These are phyloP conservation scores for Myotis pilosus DNA, from an alignment of 2,797 vertebrate species.

Conservation along the genomic window DNA sequence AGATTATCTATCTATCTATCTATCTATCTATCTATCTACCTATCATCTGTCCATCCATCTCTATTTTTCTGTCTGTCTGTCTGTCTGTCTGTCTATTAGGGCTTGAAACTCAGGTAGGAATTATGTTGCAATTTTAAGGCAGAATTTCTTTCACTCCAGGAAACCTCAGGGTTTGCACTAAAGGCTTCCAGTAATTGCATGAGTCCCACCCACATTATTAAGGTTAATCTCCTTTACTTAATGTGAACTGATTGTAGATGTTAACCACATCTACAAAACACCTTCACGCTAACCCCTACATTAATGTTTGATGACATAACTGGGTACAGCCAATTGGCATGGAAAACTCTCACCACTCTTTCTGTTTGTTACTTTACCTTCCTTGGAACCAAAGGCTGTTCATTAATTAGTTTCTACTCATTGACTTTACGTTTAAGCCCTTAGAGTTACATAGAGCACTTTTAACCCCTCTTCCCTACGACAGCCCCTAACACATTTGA, in stretches of 20 bases:
- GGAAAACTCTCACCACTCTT: not conserved
- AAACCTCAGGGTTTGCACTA: not conserved
- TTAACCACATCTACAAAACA: not conserved
- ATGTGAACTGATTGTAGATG: not conserved
- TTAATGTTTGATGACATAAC: not conserved
- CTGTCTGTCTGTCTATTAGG: not conserved
- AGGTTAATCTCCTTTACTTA: slow-evolving; percentile 7
- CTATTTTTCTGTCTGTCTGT: not conserved
- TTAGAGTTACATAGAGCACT: not conserved
- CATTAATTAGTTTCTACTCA: not conserved
- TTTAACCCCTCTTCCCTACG: not conserved
- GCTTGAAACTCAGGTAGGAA: not conserved
- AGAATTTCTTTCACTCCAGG: not conserved
- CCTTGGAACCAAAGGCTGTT: not conserved
- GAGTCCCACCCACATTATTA: not conserved
- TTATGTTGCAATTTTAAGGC: not conserved
- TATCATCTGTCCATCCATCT: not conserved
- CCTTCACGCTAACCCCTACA: not conserved
- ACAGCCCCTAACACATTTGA: not conserved
- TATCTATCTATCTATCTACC: not conserved
- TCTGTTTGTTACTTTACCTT: not conserved
- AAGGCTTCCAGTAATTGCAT: not conserved
- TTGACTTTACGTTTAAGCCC: not conserved
- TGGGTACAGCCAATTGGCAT: not conserved
- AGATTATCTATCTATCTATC: not conserved